phyloP scores from a whole-genome alignment of 1,140 invertebrate genomes.

The Procambarus virginalis region DNA sequence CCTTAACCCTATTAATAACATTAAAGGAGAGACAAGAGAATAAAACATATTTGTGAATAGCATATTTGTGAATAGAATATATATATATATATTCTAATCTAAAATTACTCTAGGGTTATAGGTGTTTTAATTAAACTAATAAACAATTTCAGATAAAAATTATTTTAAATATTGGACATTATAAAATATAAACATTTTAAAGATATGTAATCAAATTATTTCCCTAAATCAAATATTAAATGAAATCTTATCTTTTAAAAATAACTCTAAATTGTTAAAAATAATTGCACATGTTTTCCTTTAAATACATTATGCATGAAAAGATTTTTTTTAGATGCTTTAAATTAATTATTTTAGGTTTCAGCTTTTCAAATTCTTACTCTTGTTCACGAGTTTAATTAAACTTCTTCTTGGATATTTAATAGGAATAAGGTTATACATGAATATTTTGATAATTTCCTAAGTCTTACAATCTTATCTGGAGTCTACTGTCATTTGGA shows the following conservation, averaged over 20 bases:
- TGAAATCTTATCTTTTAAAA: neutral
- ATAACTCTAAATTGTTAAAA: neutral
- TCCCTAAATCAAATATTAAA: neutral
- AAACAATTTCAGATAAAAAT: too few species aligned
- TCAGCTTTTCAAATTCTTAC: neutral
- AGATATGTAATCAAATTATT: too few species aligned
- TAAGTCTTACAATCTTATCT: neutral
- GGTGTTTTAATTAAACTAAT: too few species aligned
- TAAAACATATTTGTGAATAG: too few species aligned
- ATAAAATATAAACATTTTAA: too few species aligned
- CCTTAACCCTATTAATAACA: too few species aligned
- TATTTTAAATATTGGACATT: too few species aligned
- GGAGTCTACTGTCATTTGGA: neutral
- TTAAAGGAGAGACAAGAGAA: too few species aligned
- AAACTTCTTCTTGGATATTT: neutral
- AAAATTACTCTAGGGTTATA: too few species aligned
- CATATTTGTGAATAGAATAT: too few species aligned
- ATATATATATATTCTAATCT: too few species aligned
- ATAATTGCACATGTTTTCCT: neutral
- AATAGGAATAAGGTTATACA: neutral
- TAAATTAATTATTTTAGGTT: neutral
- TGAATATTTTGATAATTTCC: neutral
- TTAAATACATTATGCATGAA: neutral
- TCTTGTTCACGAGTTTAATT: neutral
- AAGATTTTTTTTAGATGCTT: neutral